Percentiles rank a stretch among this genome's conserved stretches.
phyloP scores from a whole-genome alignment of 2,888 invertebrate species.

The Apoderus coryli region DNA sequence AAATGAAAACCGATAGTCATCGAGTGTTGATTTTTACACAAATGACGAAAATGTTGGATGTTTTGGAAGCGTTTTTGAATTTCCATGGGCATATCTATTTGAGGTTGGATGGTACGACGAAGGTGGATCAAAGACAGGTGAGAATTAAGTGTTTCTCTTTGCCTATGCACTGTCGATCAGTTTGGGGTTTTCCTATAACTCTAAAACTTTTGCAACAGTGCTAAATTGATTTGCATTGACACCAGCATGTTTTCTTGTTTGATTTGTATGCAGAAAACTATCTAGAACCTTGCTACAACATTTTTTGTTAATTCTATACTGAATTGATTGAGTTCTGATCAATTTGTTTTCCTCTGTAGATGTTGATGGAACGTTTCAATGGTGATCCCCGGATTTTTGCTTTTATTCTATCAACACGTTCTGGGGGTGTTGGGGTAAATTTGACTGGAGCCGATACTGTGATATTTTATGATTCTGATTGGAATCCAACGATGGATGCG shows the following conservation, averaged over 20 bases:
- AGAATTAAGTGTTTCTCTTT: too few relatives aligned
- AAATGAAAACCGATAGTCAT: constrained; percentile 71
- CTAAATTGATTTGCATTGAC: too few relatives aligned
- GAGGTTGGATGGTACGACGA: constrained; percentile 90
- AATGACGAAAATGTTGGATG: constrained; percentile 99
- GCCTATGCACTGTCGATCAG: too few relatives aligned
- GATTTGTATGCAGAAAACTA: too few relatives aligned
- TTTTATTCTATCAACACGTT: constrained; percentile 94
- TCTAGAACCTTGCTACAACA: constrained; percentile 19
- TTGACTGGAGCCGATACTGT: constrained; percentile 98
- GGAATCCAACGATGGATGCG: constrained; percentile 99
- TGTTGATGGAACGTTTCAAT: constrained; percentile 95
- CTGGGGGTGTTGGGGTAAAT: constrained; percentile 96
- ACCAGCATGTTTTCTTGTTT: too few relatives aligned
- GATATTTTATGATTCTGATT: constrained; percentile 98
- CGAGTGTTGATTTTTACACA: constrained; percentile 96
- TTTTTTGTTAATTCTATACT: constrained; percentile 9
- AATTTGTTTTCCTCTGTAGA: constrained; percentile 29
- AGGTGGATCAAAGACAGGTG: constrained; percentile 85
- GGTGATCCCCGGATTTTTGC: constrained; percentile 88
- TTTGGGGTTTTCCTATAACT: too few relatives aligned
- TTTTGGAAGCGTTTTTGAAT: constrained; percentile 92
- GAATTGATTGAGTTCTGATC: too few relatives aligned
- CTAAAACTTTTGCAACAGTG: too few relatives aligned
- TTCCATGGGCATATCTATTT: constrained; percentile 95